A percentile compares a stretch with the other conserved stretches of the same genome.
phyloP scores from a whole-genome alignment of 2,888 invertebrate species.

The Dryomyza anilis region DNA sequence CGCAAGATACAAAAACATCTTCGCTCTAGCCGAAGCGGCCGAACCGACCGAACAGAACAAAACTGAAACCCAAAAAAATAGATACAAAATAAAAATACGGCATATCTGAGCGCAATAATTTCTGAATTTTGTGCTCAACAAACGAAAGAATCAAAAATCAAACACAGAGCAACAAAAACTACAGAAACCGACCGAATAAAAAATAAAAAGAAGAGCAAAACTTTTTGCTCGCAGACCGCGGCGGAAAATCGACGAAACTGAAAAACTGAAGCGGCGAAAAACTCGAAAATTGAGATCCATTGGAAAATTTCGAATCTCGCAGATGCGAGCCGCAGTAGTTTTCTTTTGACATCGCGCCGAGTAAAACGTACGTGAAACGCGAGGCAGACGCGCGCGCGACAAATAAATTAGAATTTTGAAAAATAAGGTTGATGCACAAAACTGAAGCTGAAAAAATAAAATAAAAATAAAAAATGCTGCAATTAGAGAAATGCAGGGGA shows the following conservation, averaged over 20 bases:
- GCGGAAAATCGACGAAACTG: not conserved
- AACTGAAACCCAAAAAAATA: not conserved
- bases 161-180: not conserved
- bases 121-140: not conserved
- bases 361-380: conserved; percentile 34
- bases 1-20: not conserved
- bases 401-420: too few species aligned
- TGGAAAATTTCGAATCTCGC: conserved; percentile 12
- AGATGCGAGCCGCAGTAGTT: conserved; percentile 41
- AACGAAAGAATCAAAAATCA: not conserved
- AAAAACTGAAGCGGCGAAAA: not conserved
- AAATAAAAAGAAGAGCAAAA: too few species aligned
- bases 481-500: too few species aligned
- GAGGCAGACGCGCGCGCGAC: conserved; percentile 19
- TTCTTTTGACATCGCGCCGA: conserved; percentile 57
- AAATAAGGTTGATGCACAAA: too few species aligned
- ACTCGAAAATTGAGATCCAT: not conserved
- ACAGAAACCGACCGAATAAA: not conserved
- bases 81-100: not conserved
- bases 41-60: not conserved
- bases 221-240: too few species aligned
- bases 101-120: not conserved
- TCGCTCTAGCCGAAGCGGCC: not conserved
- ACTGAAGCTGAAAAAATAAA: too few species aligned
- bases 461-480: too few species aligned